Conservation (phyloP, 2,113 vertebrate genomes). For the Promerops cafer region DNA sequence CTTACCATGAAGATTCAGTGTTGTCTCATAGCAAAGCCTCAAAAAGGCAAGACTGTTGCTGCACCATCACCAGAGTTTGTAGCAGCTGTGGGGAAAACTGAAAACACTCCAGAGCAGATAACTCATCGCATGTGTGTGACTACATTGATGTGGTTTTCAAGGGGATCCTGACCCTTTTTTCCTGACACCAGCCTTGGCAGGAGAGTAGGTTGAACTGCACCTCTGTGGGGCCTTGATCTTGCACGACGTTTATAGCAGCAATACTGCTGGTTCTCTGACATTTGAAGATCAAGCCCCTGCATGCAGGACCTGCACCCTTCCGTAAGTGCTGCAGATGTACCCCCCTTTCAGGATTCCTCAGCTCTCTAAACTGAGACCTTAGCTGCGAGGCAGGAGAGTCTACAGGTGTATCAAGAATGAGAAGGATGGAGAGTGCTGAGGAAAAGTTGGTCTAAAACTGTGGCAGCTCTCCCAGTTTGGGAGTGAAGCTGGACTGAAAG, state of each 20-base stretch:
- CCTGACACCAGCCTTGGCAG: background rate
- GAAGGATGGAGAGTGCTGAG: background rate
- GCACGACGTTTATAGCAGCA: rapidly evolving
- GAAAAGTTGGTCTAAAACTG: background rate
- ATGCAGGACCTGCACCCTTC: background rate
- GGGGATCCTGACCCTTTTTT: background rate
- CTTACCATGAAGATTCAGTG: rapidly evolving
- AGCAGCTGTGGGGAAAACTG: background rate
- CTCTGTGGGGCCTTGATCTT: background rate
- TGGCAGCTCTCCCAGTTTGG: background rate
- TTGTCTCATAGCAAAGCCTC: background rate
- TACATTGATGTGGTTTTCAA: background rate
- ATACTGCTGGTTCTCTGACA: background rate
- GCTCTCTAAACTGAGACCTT: background rate
- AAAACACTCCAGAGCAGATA: background rate
- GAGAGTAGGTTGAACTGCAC: background rate
- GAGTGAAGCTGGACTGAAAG: background rate
- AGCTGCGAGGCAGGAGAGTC: background rate
- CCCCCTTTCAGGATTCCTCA: background rate
- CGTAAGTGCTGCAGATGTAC: background rate
- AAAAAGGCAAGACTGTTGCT: background rate
- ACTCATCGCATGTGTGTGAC: background rate
- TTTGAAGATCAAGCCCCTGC: background rate
- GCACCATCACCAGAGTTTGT: background rate
- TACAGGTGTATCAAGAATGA: background rate